Base-by-base conservation (phyloP, 1,140 invertebrate genomes). In the Neocloeon triangulifer region DNA sequence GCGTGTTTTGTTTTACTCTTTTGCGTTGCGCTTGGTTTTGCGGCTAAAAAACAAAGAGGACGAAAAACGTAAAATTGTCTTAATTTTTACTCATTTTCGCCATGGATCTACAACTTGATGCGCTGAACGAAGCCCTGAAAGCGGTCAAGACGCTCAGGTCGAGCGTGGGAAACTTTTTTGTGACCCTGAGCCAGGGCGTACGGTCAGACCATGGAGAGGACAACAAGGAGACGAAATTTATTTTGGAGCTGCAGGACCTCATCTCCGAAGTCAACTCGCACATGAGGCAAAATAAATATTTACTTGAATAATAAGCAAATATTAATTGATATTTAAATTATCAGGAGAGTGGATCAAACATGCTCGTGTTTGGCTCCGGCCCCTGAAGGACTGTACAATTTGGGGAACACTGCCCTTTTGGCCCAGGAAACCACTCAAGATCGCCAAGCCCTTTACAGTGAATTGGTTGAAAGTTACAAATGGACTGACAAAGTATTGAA, bases 381-480 rank as follows among this genome's bases (percentile, higher is more conserved):
- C 16, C 71, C 78, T 2, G 64, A 66, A 12, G 69, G 71, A 1
- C 69, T 76, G 2, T 78, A 84, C 43, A 74, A 64, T 41, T 56
- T 89, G 20, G 79, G 76, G 1, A 88, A 84, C 42, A 78, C 79
- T 8, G 67, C 71, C 10, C 73, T 65, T 46, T 54, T 89, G 9
- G 78, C 69, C 38, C 81, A 88, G 55, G 84, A 91, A 53, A 81
- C 77, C 0, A 73, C 75, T 1, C 71, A 75, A 49, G 82, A 89
- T 40, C 60, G 78, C 18, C 76, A 85, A 47, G 70, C 75, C n/a
- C 48, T 89, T 5, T 89, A 89, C 48, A 65, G 72, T 10, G 78
- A 82, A 44, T 49, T 89, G 12, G 73, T 86, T 0, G 78, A 82
- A 44, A 76, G 74, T 46, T 85, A 88, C 47, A 86, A 84, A 54